Conservation (phyloP, 1,140 invertebrate genomes). For the Notospermus geniculatus region DNA sequence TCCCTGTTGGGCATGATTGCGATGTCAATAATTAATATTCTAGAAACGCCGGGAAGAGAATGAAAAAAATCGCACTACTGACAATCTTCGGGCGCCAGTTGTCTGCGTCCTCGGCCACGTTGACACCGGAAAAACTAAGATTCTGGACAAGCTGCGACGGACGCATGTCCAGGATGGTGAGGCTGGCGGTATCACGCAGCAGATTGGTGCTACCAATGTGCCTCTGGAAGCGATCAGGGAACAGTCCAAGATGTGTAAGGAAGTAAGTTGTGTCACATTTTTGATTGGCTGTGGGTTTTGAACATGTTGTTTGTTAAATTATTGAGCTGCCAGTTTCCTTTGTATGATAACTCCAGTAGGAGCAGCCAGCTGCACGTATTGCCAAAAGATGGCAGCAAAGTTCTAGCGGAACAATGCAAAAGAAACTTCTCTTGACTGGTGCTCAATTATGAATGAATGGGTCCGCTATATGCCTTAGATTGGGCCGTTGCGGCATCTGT, state of each 20-base stretch:
- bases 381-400: too few relatives aligned
- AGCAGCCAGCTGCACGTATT: too few relatives aligned
- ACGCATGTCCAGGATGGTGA: conserved; percentile 91
- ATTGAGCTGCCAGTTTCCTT: too few relatives aligned
- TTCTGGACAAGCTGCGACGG: conserved; percentile 79
- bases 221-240: conserved; percentile 93
- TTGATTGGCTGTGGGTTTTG: too few relatives aligned
- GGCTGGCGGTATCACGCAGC: conserved; percentile 99
- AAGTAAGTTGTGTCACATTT: too few relatives aligned
- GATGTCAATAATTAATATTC: conserved; percentile 33
- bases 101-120: conserved; percentile 99
- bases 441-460: too few relatives aligned
- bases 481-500: too few relatives aligned
- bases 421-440: too few relatives aligned
- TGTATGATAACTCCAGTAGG: too few relatives aligned
- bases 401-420: too few relatives aligned
- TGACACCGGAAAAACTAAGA: conserved; percentile 99
- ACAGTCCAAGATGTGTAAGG: conserved; percentile 90
- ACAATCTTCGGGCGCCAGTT: conserved; percentile 87
- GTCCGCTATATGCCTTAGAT: too few relatives aligned
- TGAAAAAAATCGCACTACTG: conserved; percentile 74
- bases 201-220: conserved; percentile 99
- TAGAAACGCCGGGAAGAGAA: conserved; percentile 78
- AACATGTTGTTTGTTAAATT: too few relatives aligned
- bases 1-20: not conserved